Base-by-base conservation (phyloP, 2,797 vertebrate genomes). In the Xiphophorus birchmanni region DNA sequence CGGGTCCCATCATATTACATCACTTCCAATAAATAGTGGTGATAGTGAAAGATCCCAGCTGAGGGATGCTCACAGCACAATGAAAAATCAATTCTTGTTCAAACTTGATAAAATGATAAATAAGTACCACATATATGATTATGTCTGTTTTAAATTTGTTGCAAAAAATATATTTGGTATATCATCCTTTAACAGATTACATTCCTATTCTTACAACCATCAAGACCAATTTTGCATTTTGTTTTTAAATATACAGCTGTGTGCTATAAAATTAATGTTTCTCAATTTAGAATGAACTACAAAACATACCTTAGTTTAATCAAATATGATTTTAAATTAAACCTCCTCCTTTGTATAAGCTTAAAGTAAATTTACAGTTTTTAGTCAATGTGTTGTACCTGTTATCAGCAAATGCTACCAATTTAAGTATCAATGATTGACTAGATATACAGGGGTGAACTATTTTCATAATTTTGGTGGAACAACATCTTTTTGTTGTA, bases 141-240 rank as follows among this genome's bases (percentile, higher is more conserved):
- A 9, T 40, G 32, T 67, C 35, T 15, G 29, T 37, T 67, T 67
- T 37, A 17, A 60, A 29, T 29, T 29, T 12, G 8, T 13, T 60
- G n/a, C 56, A 13, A 29, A 60, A 60, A 60, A 60, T 12, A 60
- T 60, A 35, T 29, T 17, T 63, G 29, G 29, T 29, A 18, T 13
- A 63, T 63, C 29, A 3, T 4, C 0, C 9, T 67, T 69, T 32
- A 21, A 26, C 6, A 54, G 77, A 54, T 52, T 13, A 15, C 45
- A 37, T 75, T 47, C 13, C 45, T 65, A 48, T 32, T 79, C 78
- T 84, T 45, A 76, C 50, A 42, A 73, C 17, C 3, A 9, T 67
- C 32, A 29, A 65, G 52, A 54, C 52, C 52, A 10, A 40, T 1
- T 40, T 18, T 21, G 63, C 32, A 37, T 9, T 37, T 23, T 11